phyloP scores from a whole-genome alignment of 2,113 vertebrate species.

The Microcebus murinus region DNA sequence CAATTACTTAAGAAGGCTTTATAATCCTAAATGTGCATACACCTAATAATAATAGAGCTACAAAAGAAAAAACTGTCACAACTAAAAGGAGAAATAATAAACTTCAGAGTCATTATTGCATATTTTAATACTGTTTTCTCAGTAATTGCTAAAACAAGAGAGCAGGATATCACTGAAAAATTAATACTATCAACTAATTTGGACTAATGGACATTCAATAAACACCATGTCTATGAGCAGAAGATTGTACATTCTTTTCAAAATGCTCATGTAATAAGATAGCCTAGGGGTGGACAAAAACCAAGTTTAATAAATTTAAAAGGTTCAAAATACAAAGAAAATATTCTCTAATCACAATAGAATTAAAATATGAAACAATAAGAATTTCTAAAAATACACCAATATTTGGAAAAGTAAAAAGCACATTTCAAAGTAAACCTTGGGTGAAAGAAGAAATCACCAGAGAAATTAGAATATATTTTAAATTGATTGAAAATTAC shows the following conservation, averaged over 20 bases:
- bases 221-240: neutral
- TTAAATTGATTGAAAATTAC: neutral
- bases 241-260: neutral
- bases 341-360: neutral
- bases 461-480: neutral
- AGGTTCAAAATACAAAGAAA: neutral
- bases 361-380: neutral
- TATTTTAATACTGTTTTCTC: neutral
- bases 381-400: neutral
- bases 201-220: neutral
- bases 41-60: neutral
- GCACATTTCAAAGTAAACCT: neutral
- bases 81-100: neutral
- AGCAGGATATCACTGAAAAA: neutral
- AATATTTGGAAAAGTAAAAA: neutral
- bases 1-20: neutral
- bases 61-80: neutral
- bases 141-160: neutral
- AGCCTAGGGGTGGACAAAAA: neutral
- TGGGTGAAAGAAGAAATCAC: neutral
- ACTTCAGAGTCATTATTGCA: neutral
- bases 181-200: neutral
- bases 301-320: neutral
- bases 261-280: neutral
- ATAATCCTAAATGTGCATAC: neutral